A percentile compares a stretch with the other conserved stretches of the same genome.
Evolutionary conservation across 2,797 vertebrate genomes (phyloP).

Genomic region (Parambassis ranga): DNA sequence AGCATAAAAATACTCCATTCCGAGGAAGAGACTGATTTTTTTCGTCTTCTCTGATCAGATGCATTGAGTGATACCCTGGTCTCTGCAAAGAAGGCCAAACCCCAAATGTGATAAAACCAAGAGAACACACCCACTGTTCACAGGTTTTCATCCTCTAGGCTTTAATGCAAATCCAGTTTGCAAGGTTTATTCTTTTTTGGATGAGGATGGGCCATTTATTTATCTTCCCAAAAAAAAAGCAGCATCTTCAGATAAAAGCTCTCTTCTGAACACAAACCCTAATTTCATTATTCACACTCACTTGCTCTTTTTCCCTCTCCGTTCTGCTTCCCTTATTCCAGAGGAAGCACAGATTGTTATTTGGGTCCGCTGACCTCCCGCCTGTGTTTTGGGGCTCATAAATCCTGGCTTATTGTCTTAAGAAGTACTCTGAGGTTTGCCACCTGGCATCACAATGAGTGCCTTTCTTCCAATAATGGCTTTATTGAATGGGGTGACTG

Average conservation of each 20-base stretch:
- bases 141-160: no score
- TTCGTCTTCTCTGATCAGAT: no score
- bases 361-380: constrained; percentile 23
- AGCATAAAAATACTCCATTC: no score
- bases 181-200: neutral
- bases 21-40: no score
- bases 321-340: constrained; percentile 28
- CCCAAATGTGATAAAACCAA: no score
- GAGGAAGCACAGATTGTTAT: constrained; percentile 18
- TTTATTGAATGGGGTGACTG: constrained; percentile 40
- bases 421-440: constrained; percentile 67
- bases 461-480: constrained; percentile 56
- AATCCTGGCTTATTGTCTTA: constrained; percentile 75
- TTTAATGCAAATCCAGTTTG: no score
- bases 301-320: constrained; percentile 3
- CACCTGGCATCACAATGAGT: constrained; percentile 66
- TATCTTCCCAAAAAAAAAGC: neutral
- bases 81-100: no score
- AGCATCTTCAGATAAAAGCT: neutral
- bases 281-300: neutral
- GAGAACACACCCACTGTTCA: no score
- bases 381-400: constrained; percentile 52
- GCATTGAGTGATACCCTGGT: no score
- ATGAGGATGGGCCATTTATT: neutral
- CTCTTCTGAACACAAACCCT: neutral